A percentile compares a stretch with the other conserved stretches of the same genome.
Conservation (phyloP, 1,140 invertebrate species). For the Rhopalosiphum padi region DNA sequence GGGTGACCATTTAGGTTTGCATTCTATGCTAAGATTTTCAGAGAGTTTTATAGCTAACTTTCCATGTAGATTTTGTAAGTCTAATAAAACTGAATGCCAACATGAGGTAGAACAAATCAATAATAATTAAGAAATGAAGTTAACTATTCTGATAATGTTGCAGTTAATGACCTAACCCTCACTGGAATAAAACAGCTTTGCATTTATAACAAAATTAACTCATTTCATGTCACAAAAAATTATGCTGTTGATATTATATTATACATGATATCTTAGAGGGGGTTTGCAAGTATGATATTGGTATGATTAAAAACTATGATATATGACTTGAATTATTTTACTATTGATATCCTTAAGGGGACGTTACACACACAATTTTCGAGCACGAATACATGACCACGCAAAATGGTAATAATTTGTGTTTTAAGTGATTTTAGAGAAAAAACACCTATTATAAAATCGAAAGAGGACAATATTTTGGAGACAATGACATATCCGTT, state of each 20-base stretch:
- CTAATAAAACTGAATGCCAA: background rate
- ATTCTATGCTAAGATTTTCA: conserved; percentile 59
- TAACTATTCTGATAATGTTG: conserved; percentile 24
- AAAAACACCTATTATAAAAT: no score
- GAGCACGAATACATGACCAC: no score
- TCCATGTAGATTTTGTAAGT: conserved; percentile 60
- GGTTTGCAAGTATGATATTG: conserved; percentile 63
- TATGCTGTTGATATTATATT: conserved; percentile 62
- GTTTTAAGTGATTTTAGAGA: no score
- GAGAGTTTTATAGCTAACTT: conserved; percentile 57
- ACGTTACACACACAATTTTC: no score
- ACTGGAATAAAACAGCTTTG: conserved; percentile 63
- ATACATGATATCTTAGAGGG: conserved; percentile 65
- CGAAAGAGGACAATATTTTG: no score
- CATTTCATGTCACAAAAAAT: conserved; percentile 64
- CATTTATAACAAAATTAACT: conserved; percentile 61
- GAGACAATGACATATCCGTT: no score
- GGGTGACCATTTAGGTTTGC: no score
- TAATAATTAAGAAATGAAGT: conserved; percentile 16
- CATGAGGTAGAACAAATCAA: background rate
- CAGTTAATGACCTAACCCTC: conserved; percentile 55
- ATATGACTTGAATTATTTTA: conserved; percentile 61
- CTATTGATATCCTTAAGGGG: conserved; percentile 60
- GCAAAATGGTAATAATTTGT: no score
- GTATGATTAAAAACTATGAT: conserved; percentile 62